Base-by-base conservation (phyloP, 2,797 vertebrate species). In the Leptoclinus maculatus region DNA sequence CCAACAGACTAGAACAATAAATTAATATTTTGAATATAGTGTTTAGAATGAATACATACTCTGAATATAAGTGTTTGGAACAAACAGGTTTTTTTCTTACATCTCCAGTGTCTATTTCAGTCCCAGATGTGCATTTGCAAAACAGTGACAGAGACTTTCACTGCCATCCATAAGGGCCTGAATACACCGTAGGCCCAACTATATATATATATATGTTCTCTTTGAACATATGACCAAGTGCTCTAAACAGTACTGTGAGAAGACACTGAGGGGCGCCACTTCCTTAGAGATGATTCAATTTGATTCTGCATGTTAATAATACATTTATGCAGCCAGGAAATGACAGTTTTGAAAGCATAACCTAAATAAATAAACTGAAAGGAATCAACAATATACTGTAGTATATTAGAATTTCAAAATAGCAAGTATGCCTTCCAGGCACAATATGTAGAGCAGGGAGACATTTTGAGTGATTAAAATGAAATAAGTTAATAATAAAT, bases 261-360 rank as follows among this genome's bases (percentile, higher is more conserved):
- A 53, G 71, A 89, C 92, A 94, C 86, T 60, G 63, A 82, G 90
- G 89, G 93, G 89, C 85, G 85, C 93, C 86, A 92, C 78, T 74
- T 70, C 63, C 84, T 69, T 54, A 67, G 19, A 23, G 62, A 82
- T 68, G 63, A 70, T 39, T 82, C 49, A 47, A 34, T 71, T 53
- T 71, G 49, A n/a, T 47, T 81, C 39, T 65, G 21, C 36, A 6
- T n/a, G 8, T 78, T 39, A 41, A 53, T 27, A 64, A 27, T 7
- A 65, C 10, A 79, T 59, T 34, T 58, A 21, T 5, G 54, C 25
- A 68, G 71, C 34, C 62, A 65, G 21, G 41, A 36, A 17, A 68
- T 71, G 0, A 16, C 17, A 23, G 14, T 53, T 75, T 71, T 63
- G 3, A 60, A 56, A 76, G 14, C 17, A 25, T 49, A 47, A 36